Percentiles rank a stretch among this genome's conserved stretches.
phyloP scores from a whole-genome alignment of 2,888 invertebrate species.

The Diarsia mendica region DNA sequence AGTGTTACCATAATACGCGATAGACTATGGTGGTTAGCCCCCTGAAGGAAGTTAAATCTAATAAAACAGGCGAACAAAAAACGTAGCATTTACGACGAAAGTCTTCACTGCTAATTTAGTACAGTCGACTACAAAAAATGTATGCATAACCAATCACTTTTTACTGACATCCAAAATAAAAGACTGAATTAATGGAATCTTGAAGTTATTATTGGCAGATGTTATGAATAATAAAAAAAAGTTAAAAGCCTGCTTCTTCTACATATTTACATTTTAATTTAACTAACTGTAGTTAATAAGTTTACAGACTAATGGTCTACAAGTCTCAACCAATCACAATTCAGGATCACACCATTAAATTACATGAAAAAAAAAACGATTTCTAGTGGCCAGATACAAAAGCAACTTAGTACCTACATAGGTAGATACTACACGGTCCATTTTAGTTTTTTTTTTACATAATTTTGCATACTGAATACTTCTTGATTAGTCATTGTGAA shows the following conservation, averaged over 20 bases:
- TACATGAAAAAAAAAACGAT: neutral
- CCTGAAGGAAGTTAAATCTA: too few relatives aligned
- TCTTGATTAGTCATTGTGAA: slow-evolving; percentile 27
- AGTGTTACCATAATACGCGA: neutral
- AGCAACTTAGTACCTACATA: neutral
- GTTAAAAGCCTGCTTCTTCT: neutral
- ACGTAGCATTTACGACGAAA: neutral
- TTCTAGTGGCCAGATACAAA: neutral
- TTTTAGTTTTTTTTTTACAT: slow-evolving; percentile 2
- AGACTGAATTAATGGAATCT: neutral
- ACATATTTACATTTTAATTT: slow-evolving; percentile 1
- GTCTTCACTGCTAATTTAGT: neutral
- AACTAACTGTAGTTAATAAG: neutral
- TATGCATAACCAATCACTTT: neutral
- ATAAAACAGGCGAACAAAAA: neutral
- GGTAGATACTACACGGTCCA: neutral
- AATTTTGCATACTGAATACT: slow-evolving; percentile 10
- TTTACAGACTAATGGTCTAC: neutral
- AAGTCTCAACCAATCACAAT: neutral
- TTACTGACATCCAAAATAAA: neutral
- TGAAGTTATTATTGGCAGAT: neutral
- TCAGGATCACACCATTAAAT: neutral
- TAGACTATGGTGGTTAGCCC: neutral
- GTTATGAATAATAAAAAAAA: slow-evolving; percentile 3
- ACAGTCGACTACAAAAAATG: neutral